Conservation (phyloP, 2,888 invertebrate genomes). For the Mimumesa dahlbomi region DNA sequence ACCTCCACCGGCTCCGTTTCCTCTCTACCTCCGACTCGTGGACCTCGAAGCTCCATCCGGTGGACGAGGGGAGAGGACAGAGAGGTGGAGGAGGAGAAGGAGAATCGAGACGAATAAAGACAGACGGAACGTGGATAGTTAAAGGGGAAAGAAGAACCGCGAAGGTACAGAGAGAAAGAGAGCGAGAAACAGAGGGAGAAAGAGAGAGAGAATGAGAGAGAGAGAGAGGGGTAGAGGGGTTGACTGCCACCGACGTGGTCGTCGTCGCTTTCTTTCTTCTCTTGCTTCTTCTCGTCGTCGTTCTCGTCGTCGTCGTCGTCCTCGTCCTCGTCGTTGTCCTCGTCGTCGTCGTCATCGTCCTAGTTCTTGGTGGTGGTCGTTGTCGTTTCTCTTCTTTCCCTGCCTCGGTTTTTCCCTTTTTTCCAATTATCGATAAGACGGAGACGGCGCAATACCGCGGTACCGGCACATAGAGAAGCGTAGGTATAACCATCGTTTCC, state of each 20-base stretch:
- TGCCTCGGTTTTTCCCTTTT: constrained; percentile 63
- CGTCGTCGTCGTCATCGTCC: constrained; percentile 13
- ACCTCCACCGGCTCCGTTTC: constrained; percentile 55
- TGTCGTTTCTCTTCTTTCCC: constrained; percentile 28
- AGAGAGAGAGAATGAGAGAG: constrained; percentile 13
- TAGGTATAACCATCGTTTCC: constrained; percentile 48
- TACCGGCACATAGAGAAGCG: constrained; percentile 31
- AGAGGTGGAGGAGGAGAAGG: constrained; percentile 52
- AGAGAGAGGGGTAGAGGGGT: constrained; percentile 18
- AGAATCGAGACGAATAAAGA: constrained; percentile 46
- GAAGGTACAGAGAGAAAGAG: constrained; percentile 15
- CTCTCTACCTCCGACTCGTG: constrained; percentile 55
- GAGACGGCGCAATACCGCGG: constrained; percentile 71
- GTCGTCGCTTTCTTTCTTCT: constrained; percentile 28
- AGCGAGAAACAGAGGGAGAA: no score
- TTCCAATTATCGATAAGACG: constrained; percentile 77
- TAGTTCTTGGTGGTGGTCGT: constrained; percentile 29
- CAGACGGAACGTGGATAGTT: constrained; percentile 2
- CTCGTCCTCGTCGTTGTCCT: constrained; percentile 27
- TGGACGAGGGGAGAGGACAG: constrained; percentile 28
- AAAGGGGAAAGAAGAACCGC: constrained; percentile 33
- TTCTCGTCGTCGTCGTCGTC: constrained; percentile 5
- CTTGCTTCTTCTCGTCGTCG: constrained; percentile 19
- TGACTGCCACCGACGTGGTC: constrained; percentile 43
- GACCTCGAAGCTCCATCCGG: constrained; percentile 40